phyloP scores from a whole-genome alignment of 2,888 invertebrate genomes.

The Tuta absoluta region DNA sequence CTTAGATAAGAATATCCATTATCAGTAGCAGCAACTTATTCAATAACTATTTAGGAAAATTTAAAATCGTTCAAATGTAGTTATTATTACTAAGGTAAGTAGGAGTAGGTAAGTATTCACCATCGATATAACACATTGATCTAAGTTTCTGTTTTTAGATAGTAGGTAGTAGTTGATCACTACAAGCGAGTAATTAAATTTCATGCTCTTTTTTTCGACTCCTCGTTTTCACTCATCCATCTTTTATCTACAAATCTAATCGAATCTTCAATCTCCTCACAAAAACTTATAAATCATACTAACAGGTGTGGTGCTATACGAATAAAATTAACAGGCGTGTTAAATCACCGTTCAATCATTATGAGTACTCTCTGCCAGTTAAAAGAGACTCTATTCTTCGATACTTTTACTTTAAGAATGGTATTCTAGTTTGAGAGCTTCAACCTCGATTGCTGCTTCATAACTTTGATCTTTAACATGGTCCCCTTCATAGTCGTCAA shows the following conservation, averaged over 20 bases:
- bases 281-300: slow-evolving; percentile 55
- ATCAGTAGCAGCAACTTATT: too few relatives aligned
- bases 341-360: slow-evolving; percentile 67
- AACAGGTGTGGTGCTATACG: slow-evolving; percentile 43
- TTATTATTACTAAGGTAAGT: not conserved
- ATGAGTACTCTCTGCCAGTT: slow-evolving; percentile 32
- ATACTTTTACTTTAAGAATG: not conserved
- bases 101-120: too few relatives aligned
- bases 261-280: slow-evolving; percentile 23
- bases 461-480: not conserved
- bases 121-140: too few relatives aligned
- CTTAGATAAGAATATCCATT: too few relatives aligned
- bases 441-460: slow-evolving; percentile 1
- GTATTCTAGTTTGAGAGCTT: not conserved
- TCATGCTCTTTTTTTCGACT: slow-evolving; percentile 7
- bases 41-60: too few relatives aligned
- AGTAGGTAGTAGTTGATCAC: not conserved
- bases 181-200: slow-evolving; percentile 18
- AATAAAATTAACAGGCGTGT: slow-evolving; percentile 66
- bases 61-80: too few relatives aligned
- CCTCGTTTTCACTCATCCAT: slow-evolving; percentile 19
- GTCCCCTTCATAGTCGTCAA: not conserved
- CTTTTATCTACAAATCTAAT: slow-evolving; percentile 27
- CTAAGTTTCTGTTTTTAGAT: not conserved
- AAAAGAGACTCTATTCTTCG: slow-evolving; percentile 14